phyloP scores from a whole-genome alignment of 2,888 invertebrate species.

The Mycalesis mineus region DNA sequence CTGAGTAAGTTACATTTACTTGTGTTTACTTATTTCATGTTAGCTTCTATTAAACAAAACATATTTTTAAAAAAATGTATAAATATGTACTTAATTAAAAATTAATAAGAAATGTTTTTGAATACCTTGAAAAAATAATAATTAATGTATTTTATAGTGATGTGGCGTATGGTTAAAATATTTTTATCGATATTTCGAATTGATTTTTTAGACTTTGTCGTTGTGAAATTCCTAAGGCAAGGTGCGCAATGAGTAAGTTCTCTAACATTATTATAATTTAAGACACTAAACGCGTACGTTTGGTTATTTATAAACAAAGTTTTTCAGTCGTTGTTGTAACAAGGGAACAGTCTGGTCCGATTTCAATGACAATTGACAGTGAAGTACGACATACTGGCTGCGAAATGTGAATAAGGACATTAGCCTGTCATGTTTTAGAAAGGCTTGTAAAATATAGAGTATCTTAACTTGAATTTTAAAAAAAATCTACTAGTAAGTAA shows the following conservation, averaged over 20 bases:
- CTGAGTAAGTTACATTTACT: conserved; percentile 51
- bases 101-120: neutral
- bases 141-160: neutral
- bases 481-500: too few species aligned
- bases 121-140: neutral
- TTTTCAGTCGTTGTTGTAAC: neutral
- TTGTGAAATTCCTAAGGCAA: neutral
- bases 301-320: conserved; percentile 4
- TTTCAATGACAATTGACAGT: conserved; percentile 5
- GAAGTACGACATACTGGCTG: neutral
- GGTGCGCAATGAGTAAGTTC: too few species aligned
- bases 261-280: neutral
- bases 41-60: too few species aligned
- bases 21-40: neutral
- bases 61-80: neutral
- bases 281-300: neutral
- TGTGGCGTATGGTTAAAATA: neutral
- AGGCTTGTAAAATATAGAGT: neutral
- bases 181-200: neutral
- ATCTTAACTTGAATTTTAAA: too few species aligned
- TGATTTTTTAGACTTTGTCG: neutral
- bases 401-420: neutral
- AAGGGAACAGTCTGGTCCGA: neutral
- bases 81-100: neutral
- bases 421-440: neutral